Evolutionary conservation across 35 echinoderm and acorn worm species (phyloP), one percentile per base, ranked within the genome.

Genomic region (Heliocidaris tuberculata): DNA sequence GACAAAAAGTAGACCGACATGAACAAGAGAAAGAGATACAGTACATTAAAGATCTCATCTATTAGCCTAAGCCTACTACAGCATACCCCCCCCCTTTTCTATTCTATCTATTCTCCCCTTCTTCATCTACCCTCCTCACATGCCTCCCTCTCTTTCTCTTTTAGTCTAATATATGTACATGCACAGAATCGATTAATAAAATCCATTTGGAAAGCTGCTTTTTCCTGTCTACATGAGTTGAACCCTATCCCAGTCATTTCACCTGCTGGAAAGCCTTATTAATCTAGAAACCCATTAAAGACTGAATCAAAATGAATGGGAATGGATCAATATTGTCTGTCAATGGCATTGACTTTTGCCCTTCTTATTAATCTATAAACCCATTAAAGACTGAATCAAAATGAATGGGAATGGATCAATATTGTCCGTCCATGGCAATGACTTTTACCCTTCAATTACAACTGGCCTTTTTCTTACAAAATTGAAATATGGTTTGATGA

Each of bases 331-430:
- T 78, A 29, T 78, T 78, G 65, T 42, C 35, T 3, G 65, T n/a
- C 65, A 78, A 78, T 78, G 65, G 27, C 65, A 78, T 78, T 78
- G 65, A 21, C 65, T n/a, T n/a, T n/a, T n/a, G n/a, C n/a, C n/a
- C n/a, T n/a, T n/a, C 88, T 56, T 78, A 78, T 78, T 78, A 78
- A 78, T 78, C 65, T 27, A 78, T 5, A 21, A 78, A 78, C 65
- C 65, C 27, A 78, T 78, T 78, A 78, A 78, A 78, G 65, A 78
- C 65, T 78, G 6, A n/a, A 78, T 78, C 21, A n/a, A 78, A 78
- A 78, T 78, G 65, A 78, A 78, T 78, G 27, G 65, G 27, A 78
- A 78, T 78, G 65, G 65, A 78, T 78, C 65, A 78, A 78, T 78
- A 29, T 78, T 78, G 65, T 42, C 35, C 35, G 65, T n/a, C 65